Evolutionary conservation across 2,797 vertebrate genomes (phyloP), one percentile per base, ranked within the genome.

Genomic region (Brachymystax lenok): DNA sequence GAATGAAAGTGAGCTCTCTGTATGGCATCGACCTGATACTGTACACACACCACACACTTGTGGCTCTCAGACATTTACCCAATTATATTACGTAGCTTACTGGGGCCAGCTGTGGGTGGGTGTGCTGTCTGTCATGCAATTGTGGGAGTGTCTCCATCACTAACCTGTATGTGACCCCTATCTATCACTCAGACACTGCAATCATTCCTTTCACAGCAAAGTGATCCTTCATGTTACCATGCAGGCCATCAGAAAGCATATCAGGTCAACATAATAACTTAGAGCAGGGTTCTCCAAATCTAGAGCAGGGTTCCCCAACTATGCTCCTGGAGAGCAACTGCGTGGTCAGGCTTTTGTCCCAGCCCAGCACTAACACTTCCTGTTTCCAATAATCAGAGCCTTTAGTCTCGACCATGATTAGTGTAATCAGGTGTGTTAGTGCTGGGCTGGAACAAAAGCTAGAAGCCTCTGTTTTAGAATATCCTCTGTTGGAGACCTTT

Each of bases 1-100:
- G 74, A 84, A 86, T 85, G 79, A 87, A 86, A 83, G 71, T 17
- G 77, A 75, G 56, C 73, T 78, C 1, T 2, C 51, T 77, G 10
- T 50, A 54, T 86, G 81, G 51, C 24, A 71, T 80, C 73, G 63
- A 75, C 63, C 76, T 28, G n/a, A 69, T 69, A 71, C 67, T 54
- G 12, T 40, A 13, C 21, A n/a, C 46, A 33, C 51, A 66, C 46
- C 40, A 54, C 83, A 77, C 86, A 87, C 69, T 73, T 51, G 73
- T 10, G 7, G 19, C 13, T 27, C 16, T 52, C 13, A 54, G 46
- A 54, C 21, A n/a, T 21, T 71, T 24, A n/a, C 2, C 40, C 40
- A 46, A 46, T 46, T 46, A 46, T 46, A 46, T 46, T 46, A 13
- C 10, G 10, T 46, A 46, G 10, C 40, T 10, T 13, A 46, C 10